Conservation (phyloP, 1,140 invertebrate species). For the Leptonema lineaticorne region DNA sequence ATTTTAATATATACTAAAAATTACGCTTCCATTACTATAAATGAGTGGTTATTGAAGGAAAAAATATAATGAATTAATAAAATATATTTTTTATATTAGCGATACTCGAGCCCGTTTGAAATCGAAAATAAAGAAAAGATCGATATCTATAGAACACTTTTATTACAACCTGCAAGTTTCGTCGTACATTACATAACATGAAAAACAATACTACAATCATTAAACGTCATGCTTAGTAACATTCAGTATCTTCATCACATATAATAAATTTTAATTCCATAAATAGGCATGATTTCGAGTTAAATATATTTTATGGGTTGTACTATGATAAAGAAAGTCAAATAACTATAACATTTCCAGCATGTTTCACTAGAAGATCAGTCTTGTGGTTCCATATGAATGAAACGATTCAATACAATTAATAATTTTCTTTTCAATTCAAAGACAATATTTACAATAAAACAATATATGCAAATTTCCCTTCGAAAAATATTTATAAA, state of each 20-base stretch:
- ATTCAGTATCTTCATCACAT: slow-evolving; percentile 31
- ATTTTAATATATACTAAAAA: no score
- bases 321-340: slow-evolving; percentile 39
- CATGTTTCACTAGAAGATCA: slow-evolving; percentile 42
- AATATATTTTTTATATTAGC: no score
- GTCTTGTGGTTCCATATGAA: slow-evolving; percentile 40
- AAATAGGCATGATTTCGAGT: slow-evolving; percentile 36
- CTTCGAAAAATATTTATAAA: no score
- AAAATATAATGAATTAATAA: no score
- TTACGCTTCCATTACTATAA: no score
- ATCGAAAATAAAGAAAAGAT: no score
- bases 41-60: no score
- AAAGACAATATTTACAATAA: slow-evolving; percentile 19
- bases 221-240: slow-evolving; percentile 33
- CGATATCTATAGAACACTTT: slow-evolving; percentile 42
- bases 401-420: slow-evolving; percentile 39
- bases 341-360: slow-evolving; percentile 35
- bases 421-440: slow-evolving; percentile 39
- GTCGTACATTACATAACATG: slow-evolving; percentile 37
- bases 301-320: slow-evolving; percentile 36
- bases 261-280: slow-evolving; percentile 32
- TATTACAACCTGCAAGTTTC: slow-evolving; percentile 40
- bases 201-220: slow-evolving; percentile 30
- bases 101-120: no score
- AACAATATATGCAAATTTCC: no score